These are phyloP conservation scores for Coccyzus lansbergi DNA, from an alignment of 2,797 vertebrate genomes.

Conservation along the genomic window DNA sequence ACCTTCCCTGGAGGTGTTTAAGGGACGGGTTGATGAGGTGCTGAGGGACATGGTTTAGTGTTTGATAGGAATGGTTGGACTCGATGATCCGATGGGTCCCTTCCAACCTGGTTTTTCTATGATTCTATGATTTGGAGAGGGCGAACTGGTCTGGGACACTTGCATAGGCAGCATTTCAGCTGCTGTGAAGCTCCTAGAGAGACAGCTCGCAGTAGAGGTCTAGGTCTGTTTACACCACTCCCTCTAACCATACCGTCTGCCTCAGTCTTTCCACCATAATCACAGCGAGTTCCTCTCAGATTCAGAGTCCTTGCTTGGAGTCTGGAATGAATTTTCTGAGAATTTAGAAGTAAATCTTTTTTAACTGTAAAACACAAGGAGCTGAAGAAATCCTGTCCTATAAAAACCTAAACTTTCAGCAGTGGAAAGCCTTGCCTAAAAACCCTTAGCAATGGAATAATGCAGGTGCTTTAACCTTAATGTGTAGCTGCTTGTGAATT, in stretches of 20 bases:
- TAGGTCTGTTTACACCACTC: not conserved
- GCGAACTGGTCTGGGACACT: not conserved
- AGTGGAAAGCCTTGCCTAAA: constrained; percentile 29
- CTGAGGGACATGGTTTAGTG: too few species aligned
- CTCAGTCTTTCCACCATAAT: constrained; percentile 34
- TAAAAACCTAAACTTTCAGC: not conserved
- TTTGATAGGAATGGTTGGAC: too few species aligned
- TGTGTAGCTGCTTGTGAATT: constrained; percentile 21
- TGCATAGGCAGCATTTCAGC: not conserved
- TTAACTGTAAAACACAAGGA: not conserved
- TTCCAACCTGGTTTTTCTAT: too few species aligned
- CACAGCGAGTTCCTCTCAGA: not conserved
- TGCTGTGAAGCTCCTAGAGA: not conserved
- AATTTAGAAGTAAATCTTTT: constrained; percentile 39
- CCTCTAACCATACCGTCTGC: not conserved
- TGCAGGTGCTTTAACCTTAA: not conserved
- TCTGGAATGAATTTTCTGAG: constrained; percentile 36
- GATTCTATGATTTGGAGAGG: not conserved
- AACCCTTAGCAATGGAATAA: not conserved
- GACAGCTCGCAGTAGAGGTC: not conserved
- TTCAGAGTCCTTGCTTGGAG: not conserved
- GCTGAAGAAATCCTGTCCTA: not conserved
- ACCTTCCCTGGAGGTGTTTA: too few species aligned
- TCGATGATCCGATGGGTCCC: too few species aligned
- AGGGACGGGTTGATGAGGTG: too few species aligned